phyloP scores from a whole-genome alignment of 2,113 vertebrate species.

The Oncorhynchus keta region DNA sequence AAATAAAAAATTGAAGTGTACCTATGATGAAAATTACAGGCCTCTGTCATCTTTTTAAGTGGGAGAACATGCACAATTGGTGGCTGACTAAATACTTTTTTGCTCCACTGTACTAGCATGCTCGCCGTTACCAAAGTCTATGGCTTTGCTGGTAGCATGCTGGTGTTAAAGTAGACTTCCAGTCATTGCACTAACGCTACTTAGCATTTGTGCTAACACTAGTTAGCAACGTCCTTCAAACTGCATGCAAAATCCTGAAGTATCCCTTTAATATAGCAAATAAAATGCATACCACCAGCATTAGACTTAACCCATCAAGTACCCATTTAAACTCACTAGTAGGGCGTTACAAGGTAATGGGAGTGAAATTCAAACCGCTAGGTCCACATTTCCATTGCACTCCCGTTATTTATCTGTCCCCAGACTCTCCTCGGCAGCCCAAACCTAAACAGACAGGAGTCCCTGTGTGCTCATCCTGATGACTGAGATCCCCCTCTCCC shows the following conservation, averaged over 20 bases:
- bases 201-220: too few relatives aligned
- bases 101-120: too few relatives aligned
- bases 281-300: neutral
- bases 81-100: too few relatives aligned
- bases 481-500: slow-evolving; percentile 45
- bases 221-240: too few relatives aligned
- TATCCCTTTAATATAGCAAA: neutral
- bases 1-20: too few relatives aligned
- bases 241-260: neutral
- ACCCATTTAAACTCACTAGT: slow-evolving; percentile 37
- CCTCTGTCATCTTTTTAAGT: too few relatives aligned
- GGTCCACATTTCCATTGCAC: slow-evolving; percentile 53
- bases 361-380: slow-evolving; percentile 46
- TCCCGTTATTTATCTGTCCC: slow-evolving; percentile 64
- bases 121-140: too few relatives aligned
- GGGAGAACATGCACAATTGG: too few relatives aligned
- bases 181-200: too few relatives aligned
- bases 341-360: slow-evolving; percentile 24
- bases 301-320: slow-evolving; percentile 28
- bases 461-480: slow-evolving; percentile 58
- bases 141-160: too few relatives aligned
- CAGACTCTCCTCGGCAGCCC: slow-evolving; percentile 56
- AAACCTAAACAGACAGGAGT: slow-evolving; percentile 61
- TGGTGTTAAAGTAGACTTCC: too few relatives aligned
- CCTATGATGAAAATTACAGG: too few relatives aligned